phyloP scores from a whole-genome alignment of 1,140 invertebrate species.

The Phocides pigmalion region DNA sequence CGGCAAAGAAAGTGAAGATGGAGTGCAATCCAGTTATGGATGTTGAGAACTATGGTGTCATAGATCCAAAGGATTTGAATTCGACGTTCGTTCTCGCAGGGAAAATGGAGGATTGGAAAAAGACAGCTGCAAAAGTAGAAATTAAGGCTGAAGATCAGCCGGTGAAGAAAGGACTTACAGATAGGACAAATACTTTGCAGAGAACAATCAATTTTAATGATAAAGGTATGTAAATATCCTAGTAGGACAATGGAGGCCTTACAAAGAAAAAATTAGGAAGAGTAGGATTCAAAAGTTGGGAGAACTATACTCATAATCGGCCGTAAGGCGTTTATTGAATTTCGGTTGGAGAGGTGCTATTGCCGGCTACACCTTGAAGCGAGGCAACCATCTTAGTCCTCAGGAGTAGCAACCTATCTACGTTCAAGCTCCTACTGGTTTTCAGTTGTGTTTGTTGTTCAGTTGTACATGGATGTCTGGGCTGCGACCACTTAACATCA shows the following conservation, averaged over 20 bases:
- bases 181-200: conserved; percentile 63
- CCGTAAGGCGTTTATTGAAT: too few species aligned
- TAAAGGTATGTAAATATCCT: conserved; percentile 53
- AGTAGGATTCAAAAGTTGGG: too few species aligned
- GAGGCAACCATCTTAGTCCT: too few species aligned
- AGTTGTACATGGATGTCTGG: too few species aligned
- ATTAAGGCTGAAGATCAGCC: conserved; percentile 44
- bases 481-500: too few species aligned
- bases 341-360: too few species aligned
- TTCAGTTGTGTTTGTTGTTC: too few species aligned
- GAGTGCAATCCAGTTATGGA: conserved; percentile 47
- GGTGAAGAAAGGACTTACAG: conserved; percentile 52
- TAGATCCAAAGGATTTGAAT: conserved; percentile 74
- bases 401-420: too few species aligned
- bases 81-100: conserved; percentile 77
- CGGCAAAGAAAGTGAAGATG: conserved; percentile 65
- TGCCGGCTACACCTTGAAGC: too few species aligned
- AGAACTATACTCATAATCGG: too few species aligned
- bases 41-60: conserved; percentile 51
- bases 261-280: too few species aligned
- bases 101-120: conserved; percentile 57
- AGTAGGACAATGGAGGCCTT: not conserved
- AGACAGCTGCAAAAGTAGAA: conserved; percentile 48
- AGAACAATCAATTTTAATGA: conserved; percentile 63
- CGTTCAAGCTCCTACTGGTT: too few species aligned